Percentiles rank a stretch among this genome's conserved stretches.
Evolutionary conservation across 2,113 vertebrate genomes (phyloP).

Genomic region (Xiphophorus maculatus): DNA sequence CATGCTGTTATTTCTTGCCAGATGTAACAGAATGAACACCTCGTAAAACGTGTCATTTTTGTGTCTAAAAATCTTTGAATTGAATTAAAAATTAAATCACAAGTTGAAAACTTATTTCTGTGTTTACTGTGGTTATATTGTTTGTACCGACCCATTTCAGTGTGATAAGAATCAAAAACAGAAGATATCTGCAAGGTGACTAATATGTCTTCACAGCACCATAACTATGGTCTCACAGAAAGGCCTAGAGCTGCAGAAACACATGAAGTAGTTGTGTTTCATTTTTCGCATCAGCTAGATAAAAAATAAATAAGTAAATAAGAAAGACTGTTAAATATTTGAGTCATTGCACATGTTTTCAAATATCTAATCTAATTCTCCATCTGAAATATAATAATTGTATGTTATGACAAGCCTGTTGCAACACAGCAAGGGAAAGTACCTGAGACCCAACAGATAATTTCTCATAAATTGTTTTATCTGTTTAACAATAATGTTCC

Average conservation of each 20-base stretch:
- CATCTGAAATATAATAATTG: background rate
- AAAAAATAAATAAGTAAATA: background rate
- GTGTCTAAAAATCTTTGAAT: background rate
- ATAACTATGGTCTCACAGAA: background rate
- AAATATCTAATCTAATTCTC: background rate
- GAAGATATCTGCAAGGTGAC: background rate
- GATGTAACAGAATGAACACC: background rate
- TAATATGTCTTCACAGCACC: background rate
- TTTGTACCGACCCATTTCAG: too few species aligned
- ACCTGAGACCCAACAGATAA: slow-evolving; percentile 29
- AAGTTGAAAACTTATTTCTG: too few species aligned
- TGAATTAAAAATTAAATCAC: too few species aligned
- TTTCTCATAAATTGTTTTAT: slow-evolving; percentile 40
- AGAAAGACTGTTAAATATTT: background rate
- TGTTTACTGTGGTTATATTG: background rate
- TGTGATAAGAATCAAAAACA: background rate
- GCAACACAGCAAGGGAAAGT: slow-evolving; percentile 7
- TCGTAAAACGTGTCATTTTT: background rate
- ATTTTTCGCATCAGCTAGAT: background rate
- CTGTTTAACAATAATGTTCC: slow-evolving; percentile 65
- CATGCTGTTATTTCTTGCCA: background rate
- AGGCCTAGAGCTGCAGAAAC: slow-evolving; percentile 1
- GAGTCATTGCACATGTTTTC: background rate
- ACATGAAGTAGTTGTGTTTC: slow-evolving; percentile 4
- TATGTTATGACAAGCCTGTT: background rate